A percentile compares a stretch with the other conserved stretches of the same genome.
phyloP scores from a whole-genome alignment of 2,797 vertebrate genomes.

The Molossus alvarezi region DNA sequence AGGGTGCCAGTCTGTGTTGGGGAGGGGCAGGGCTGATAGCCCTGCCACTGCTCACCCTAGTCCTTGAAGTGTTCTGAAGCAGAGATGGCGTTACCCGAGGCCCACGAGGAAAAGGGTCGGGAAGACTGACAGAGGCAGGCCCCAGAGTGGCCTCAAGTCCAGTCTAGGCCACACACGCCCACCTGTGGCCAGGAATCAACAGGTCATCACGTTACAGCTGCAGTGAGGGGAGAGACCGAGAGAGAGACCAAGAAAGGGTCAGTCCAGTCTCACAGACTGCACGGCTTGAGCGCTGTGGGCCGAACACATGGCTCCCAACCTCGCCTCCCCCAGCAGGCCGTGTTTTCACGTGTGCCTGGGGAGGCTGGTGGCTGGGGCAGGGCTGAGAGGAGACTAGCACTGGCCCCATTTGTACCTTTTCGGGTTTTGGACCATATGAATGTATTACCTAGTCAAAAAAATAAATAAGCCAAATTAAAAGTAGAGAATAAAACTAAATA shows the following conservation, averaged over 20 bases:
- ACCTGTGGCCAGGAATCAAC: slow-evolving; percentile 42
- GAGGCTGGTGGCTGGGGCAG: background rate
- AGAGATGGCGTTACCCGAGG: slow-evolving; percentile 50
- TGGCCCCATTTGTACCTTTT: background rate
- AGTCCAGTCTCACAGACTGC: background rate
- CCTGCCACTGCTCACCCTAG: slow-evolving; percentile 32
- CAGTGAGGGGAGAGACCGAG: background rate
- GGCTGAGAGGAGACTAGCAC: background rate
- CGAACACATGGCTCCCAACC: background rate
- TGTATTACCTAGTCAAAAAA: background rate
- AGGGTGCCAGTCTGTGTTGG: background rate
- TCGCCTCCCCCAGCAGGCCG: background rate
- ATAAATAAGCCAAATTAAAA: background rate
- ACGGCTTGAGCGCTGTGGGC: background rate
- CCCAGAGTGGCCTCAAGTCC: slow-evolving; percentile 24
- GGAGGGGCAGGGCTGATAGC: background rate
- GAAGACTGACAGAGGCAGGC: slow-evolving; percentile 71
- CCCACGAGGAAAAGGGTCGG: slow-evolving; percentile 43
- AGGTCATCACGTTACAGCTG: slow-evolving; percentile 84
- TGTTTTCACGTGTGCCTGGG: background rate
- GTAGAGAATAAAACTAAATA: background rate
- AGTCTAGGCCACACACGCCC: background rate
- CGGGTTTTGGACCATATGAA: background rate
- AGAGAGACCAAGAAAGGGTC: background rate
- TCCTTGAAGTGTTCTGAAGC: slow-evolving; percentile 59